Evolutionary conservation across 2,113 vertebrate genomes (phyloP).

Genomic region (Spea bombifrons): DNA sequence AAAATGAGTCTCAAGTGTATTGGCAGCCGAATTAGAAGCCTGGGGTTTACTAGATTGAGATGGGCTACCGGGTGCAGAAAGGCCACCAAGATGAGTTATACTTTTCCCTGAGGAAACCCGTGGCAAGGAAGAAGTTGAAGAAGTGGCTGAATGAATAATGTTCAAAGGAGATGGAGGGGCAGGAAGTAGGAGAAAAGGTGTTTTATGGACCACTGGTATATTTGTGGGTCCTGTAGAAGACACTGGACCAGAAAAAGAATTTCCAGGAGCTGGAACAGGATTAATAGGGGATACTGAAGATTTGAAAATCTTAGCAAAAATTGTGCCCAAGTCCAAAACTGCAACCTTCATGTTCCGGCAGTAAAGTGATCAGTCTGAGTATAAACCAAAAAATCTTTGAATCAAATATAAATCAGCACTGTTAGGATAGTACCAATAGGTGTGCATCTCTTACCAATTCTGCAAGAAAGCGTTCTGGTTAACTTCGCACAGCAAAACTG

Average conservation of each 20-base stretch:
- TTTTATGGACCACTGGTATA: neutral
- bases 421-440: neutral
- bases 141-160: conserved; percentile 18
- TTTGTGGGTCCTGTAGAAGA: conserved; percentile 8
- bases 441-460: neutral
- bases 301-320: conserved; percentile 60
- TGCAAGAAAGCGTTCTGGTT: neutral
- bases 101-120: neutral
- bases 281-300: conserved; percentile 39
- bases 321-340: conserved; percentile 54
- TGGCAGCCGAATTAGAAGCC: neutral
- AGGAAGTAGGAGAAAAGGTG: conserved; percentile 16
- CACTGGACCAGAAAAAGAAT: neutral
- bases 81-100: neutral
- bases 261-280: conserved; percentile 1
- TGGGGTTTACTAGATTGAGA: conserved; percentile 22
- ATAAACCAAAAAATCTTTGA: neutral
- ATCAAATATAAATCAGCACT: neutral
- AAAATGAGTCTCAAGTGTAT: neutral
- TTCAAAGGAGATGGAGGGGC: conserved; percentile 29
- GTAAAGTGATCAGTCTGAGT: neutral
- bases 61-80: conserved; percentile 42
- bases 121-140: conserved; percentile 15
- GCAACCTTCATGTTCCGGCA: conserved; percentile 58
- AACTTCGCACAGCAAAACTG: neutral